Conservation (phyloP, 2,888 invertebrate genomes). For the Thereva nobilitata region DNA sequence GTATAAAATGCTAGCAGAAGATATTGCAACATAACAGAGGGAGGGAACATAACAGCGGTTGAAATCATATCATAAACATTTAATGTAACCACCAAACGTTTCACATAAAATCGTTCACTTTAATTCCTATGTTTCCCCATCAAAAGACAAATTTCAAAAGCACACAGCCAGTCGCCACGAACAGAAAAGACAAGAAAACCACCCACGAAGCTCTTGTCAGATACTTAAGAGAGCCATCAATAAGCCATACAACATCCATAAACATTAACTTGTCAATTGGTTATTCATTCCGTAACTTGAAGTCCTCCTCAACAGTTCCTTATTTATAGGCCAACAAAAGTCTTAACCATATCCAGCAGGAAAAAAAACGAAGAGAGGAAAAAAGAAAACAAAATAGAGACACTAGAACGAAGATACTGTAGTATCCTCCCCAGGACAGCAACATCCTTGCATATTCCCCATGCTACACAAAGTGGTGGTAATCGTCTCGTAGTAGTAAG, state of each 20-base stretch:
- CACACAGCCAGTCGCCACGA: no score
- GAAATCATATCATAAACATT: constrained; percentile 4
- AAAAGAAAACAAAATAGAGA: constrained; percentile 1
- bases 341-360: background rate
- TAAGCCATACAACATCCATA: constrained; percentile 26
- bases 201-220: constrained; percentile 3
- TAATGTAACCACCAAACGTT: background rate
- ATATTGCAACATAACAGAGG: no score
- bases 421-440: background rate
- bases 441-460: background rate
- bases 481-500: no score
- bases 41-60: background rate
- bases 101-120: constrained; percentile 8
- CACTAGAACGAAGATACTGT: background rate
- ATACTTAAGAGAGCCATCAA: constrained; percentile 25
- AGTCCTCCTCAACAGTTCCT: constrained; percentile 10
- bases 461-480: background rate
- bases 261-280: constrained; percentile 34
- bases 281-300: constrained; percentile 23
- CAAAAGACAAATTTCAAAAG: background rate
- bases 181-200: no score
- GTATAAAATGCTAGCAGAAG: no score
- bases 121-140: background rate
- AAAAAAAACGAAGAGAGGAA: no score
- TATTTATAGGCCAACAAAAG: constrained; percentile 28